A percentile compares a stretch with the other conserved stretches of the same genome.
phyloP scores from a whole-genome alignment of 2,888 invertebrate species.

The Melinaea marsaeus region DNA sequence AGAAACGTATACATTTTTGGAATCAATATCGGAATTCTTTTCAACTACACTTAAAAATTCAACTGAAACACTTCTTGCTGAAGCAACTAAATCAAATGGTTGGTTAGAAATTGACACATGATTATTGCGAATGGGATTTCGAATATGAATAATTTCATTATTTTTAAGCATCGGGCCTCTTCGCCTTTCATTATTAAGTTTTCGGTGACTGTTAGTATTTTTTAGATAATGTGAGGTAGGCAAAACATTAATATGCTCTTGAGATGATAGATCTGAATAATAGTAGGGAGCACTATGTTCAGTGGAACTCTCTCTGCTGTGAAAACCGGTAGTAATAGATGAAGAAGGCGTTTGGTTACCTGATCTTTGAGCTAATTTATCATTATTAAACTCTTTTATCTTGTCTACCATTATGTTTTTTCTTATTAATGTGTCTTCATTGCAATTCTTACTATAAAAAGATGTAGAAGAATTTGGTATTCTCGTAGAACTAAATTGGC shows the following conservation, averaged over 20 bases:
- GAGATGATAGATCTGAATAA: slow-evolving; percentile 85
- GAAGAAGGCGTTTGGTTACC: slow-evolving; percentile 55
- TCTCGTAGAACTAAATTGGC: slow-evolving; percentile 59
- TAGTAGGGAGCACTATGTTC: slow-evolving; percentile 89
- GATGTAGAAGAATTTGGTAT: slow-evolving; percentile 65
- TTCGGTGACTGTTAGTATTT: slow-evolving; percentile 72
- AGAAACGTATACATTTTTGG: slow-evolving; percentile 85
- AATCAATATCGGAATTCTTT: slow-evolving; percentile 81
- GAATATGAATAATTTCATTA: slow-evolving; percentile 84
- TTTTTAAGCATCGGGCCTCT: slow-evolving; percentile 78
- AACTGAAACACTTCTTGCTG: slow-evolving; percentile 80
- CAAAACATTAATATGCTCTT: slow-evolving; percentile 70
- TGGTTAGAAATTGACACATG: slow-evolving; percentile 54
- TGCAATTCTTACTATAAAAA: slow-evolving; percentile 68
- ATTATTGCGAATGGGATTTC: slow-evolving; percentile 81
- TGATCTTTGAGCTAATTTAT: slow-evolving; percentile 55
- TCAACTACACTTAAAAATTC: slow-evolving; percentile 82
- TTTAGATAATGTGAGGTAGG: slow-evolving; percentile 69
- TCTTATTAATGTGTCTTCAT: slow-evolving; percentile 56
- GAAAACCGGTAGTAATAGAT: slow-evolving; percentile 69
- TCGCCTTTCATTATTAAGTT: slow-evolving; percentile 86
- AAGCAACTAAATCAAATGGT: slow-evolving; percentile 74
- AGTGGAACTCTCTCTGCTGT: slow-evolving; percentile 80
- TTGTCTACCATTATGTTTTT: slow-evolving; percentile 68
- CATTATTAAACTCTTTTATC: slow-evolving; percentile 68